Evolutionary conservation across 2,888 invertebrate genomes (phyloP).

Genomic region (Pseudococcus viburni): DNA sequence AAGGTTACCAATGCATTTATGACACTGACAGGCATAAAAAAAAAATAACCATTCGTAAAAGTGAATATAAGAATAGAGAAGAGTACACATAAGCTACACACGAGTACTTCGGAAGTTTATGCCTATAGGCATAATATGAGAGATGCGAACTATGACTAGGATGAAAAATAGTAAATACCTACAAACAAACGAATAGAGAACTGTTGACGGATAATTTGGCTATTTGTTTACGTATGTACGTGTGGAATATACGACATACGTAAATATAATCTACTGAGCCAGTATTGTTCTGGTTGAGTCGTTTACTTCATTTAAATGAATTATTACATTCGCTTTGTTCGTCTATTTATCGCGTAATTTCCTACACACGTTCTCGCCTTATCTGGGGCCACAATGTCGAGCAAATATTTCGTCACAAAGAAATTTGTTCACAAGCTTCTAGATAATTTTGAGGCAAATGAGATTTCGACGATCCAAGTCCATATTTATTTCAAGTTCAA

Average conservation of each 20-base stretch:
- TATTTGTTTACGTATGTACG: constrained; percentile 28
- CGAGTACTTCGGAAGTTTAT: neutral
- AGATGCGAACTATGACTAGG: neutral
- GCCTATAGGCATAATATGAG: neutral
- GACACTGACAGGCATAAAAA: constrained; percentile 13
- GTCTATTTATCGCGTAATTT: constrained; percentile 36
- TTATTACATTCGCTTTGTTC: constrained; percentile 35
- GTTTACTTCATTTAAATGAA: constrained; percentile 28
- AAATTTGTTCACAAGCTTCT: no score
- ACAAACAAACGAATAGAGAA: neutral
- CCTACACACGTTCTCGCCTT: constrained; percentile 19
- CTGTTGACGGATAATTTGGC: constrained; percentile 16
- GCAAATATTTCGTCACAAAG: neutral
- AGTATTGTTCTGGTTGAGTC: constrained; percentile 19
- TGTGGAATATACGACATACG: neutral
- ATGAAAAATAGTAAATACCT: neutral
- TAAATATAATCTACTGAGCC: constrained; percentile 15
- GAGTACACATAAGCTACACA: neutral
- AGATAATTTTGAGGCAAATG: no score
- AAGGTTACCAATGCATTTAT: constrained; percentile 33
- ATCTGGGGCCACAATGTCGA: neutral
- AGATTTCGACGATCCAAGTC: no score
- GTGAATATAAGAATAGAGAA: neutral
- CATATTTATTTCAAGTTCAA: no score
- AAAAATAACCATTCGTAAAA: constrained; percentile 11